phyloP scores from a whole-genome alignment of 2,113 vertebrate species.

The Romanogobio albipinnatus region DNA sequence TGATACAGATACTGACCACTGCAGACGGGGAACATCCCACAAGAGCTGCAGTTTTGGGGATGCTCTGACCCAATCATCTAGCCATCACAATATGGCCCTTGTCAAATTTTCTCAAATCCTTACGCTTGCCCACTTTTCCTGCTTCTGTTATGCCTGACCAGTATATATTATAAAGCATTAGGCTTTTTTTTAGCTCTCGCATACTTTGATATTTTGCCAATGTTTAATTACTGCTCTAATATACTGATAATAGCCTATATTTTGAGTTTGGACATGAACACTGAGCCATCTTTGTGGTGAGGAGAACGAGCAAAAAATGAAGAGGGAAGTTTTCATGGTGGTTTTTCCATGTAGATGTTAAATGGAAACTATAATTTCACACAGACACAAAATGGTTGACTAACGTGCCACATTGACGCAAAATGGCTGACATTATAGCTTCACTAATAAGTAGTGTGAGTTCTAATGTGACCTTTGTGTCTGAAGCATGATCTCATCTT shows the following conservation, averaged over 20 bases:
- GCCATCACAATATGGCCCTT: too few species aligned
- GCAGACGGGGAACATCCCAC: too few species aligned
- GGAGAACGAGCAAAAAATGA: constrained; percentile 1
- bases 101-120: too few species aligned
- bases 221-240: neutral
- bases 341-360: constrained; percentile 8
- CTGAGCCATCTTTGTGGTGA: constrained; percentile 29
- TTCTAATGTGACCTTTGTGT: constrained; percentile 19
- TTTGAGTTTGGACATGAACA: neutral
- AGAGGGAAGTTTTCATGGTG: neutral
- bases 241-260: constrained; percentile 4
- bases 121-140: too few species aligned
- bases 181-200: neutral
- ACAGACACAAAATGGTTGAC: constrained; percentile 7
- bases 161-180: too few species aligned
- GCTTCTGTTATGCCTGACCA: too few species aligned
- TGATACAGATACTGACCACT: too few species aligned
- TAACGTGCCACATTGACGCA: constrained; percentile 22
- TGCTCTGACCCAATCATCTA: too few species aligned
- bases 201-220: neutral
- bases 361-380: constrained; percentile 35
- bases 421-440: constrained; percentile 23
- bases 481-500: neutral
- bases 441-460: constrained; percentile 43
- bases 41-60: too few species aligned